Evolutionary conservation across 2,797 vertebrate genomes (phyloP).

Genomic region (Melanotaenia trifasciata): DNA sequence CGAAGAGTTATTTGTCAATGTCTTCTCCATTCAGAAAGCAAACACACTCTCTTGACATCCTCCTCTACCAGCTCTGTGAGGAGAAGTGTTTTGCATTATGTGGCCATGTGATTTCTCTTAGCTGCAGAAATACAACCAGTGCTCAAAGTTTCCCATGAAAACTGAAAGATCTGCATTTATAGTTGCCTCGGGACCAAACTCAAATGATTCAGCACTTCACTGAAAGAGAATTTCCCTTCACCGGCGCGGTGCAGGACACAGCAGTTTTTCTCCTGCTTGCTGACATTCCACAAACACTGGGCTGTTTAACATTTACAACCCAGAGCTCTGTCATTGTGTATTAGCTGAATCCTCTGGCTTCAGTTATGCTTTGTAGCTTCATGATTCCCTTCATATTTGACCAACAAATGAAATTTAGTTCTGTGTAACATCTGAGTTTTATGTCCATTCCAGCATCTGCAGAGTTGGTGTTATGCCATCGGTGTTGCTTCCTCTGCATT

Average conservation of each 20-base stretch:
- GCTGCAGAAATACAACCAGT: conserved; percentile 62
- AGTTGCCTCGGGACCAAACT: conserved; percentile 30
- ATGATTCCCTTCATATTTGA: conserved; percentile 29
- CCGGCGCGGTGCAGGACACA: conserved; percentile 18
- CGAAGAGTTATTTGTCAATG: conserved; percentile 35
- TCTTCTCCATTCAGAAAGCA: conserved; percentile 45
- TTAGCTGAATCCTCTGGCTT: conserved; percentile 34
- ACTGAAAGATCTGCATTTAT: conserved; percentile 37
- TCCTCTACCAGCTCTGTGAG: conserved; percentile 31
- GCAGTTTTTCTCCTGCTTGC: conserved; percentile 27
- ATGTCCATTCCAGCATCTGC: conserved; percentile 23
- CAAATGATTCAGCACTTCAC: conserved; percentile 62
- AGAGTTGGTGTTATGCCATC: conserved; percentile 42
- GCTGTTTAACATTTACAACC: conserved; percentile 34
- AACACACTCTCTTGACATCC: conserved; percentile 23
- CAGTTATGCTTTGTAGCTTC: conserved; percentile 34
- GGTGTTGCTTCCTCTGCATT: conserved; percentile 49
- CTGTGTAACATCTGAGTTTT: conserved; percentile 28
- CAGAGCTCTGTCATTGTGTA: conserved; percentile 21
- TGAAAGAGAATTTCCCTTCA: conserved; percentile 27
- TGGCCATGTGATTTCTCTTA: conserved; percentile 69
- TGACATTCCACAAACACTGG: conserved; percentile 35
- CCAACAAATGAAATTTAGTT: conserved; percentile 12
- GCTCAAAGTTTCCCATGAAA: conserved; percentile 56
- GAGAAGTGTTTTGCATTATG: conserved; percentile 63